Percentiles rank a stretch among this genome's conserved stretches.
Conservation (phyloP, 2,888 invertebrate genomes). For the Prosapia bicincta region DNA sequence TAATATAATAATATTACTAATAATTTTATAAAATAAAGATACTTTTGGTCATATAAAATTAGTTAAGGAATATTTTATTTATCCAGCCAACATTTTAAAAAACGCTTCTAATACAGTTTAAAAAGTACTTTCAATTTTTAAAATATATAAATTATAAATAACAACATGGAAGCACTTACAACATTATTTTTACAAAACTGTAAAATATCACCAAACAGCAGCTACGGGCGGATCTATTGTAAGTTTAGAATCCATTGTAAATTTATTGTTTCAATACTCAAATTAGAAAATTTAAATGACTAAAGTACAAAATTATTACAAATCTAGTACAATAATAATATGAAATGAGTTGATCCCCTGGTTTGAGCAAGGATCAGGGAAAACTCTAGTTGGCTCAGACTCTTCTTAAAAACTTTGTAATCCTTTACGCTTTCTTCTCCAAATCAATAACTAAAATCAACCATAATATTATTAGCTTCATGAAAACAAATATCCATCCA, state of each 20-base stretch:
- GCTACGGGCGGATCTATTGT: constrained; percentile 3
- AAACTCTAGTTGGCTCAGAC: background rate
- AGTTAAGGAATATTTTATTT: background rate
- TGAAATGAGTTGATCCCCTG: background rate
- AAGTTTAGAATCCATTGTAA: background rate
- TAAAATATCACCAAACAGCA: background rate
- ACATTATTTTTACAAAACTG: background rate
- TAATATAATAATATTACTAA: background rate
- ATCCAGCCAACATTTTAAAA: background rate
- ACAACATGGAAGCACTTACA: constrained; percentile 18
- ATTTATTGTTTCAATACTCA: constrained; percentile 6
- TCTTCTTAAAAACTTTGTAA: background rate
- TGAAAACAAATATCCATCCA: no score
- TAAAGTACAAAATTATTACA: constrained; percentile 2
- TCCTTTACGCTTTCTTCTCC: constrained; percentile 36
- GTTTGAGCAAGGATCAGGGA: constrained; percentile 2
- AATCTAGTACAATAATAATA: background rate
- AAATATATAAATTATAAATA: constrained; percentile 14
- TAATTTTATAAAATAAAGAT: constrained; percentile 15
- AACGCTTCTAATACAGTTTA: background rate
- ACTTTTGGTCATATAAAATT: constrained; percentile 18
- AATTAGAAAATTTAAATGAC: background rate
- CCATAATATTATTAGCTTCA: constrained; percentile 12
- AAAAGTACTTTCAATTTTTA: background rate
- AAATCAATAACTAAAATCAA: constrained; percentile 35